These are phyloP conservation scores for Rhagologus leucostigma DNA, from an alignment of 2,113 vertebrate species.

Conservation along the genomic window DNA sequence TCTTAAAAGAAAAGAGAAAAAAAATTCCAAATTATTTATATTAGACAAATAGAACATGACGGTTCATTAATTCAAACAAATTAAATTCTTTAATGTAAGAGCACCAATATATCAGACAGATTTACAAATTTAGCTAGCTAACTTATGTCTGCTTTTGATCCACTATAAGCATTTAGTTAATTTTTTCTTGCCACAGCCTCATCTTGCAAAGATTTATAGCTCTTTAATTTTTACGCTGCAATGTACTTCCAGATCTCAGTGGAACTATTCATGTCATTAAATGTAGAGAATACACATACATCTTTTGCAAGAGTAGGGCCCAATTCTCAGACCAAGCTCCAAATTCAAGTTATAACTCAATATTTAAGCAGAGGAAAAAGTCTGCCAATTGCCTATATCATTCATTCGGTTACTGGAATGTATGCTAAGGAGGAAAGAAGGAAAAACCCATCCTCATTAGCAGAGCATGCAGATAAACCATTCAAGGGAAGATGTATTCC, in stretches of 20 bases:
- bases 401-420: neutral
- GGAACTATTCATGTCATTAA: neutral
- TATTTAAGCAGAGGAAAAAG: neutral
- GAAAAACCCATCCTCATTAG: neutral
- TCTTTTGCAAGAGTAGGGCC: neutral
- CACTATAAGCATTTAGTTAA: neutral
- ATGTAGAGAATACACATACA: neutral
- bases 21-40: neutral
- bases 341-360: neutral
- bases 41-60: neutral
- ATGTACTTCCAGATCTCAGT: neutral
- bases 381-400: neutral
- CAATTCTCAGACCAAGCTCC: neutral
- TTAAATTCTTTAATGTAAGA: neutral
- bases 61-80: neutral
- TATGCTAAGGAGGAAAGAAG: neutral
- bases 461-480: neutral
- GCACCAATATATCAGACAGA: neutral
- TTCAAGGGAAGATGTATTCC: neutral
- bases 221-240: neutral
- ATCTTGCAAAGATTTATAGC: neutral
- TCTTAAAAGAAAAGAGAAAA: neutral
- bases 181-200: neutral
- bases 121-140: neutral
- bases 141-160: neutral